These are phyloP conservation scores for Zophobas atratus DNA, from an alignment of 1,140 invertebrate species.

Conservation along the genomic window DNA sequence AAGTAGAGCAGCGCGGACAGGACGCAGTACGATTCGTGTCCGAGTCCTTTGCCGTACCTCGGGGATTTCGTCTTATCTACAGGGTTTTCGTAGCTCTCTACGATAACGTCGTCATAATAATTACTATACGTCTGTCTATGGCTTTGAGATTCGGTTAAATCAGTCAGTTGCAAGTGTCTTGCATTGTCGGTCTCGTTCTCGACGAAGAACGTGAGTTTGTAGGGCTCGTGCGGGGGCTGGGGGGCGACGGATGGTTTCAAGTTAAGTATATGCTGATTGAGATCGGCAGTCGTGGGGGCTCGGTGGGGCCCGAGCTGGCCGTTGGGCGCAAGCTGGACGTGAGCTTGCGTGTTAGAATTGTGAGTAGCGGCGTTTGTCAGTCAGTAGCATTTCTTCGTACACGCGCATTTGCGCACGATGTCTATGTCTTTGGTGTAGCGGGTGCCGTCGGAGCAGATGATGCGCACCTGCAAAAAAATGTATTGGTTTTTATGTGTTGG, in stretches of 20 bases:
- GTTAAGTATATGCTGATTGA: conserved; percentile 55
- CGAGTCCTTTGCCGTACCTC: conserved; percentile 46
- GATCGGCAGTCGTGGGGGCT: conserved; percentile 56
- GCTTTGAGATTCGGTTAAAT: conserved; percentile 52
- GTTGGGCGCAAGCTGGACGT: conserved; percentile 48
- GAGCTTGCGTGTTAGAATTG: conserved; percentile 65
- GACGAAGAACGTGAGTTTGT: conserved; percentile 64
- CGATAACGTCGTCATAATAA: conserved; percentile 58
- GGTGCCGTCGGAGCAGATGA: conserved; percentile 93
- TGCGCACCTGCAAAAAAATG: conserved; percentile 76
- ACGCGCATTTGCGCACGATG: conserved; percentile 94
- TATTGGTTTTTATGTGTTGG: not conserved
- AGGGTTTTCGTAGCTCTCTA: conserved; percentile 57
- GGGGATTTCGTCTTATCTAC: conserved; percentile 44
- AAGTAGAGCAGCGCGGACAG: conserved; percentile 67
- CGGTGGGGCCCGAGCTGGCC: conserved; percentile 51
- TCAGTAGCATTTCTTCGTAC: conserved; percentile 88
- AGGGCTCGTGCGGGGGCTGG: conserved; percentile 51
- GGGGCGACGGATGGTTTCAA: conserved; percentile 48
- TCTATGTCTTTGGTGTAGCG: conserved; percentile 96
- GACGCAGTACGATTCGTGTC: conserved; percentile 63
- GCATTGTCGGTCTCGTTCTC: conserved; percentile 56
- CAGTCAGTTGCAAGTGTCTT: conserved; percentile 51
- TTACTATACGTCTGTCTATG: conserved; percentile 50
- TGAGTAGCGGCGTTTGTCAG: conserved; percentile 67